Evolutionary conservation across 2,888 invertebrate genomes (phyloP).

Genomic region (Ornithoptera alexandrae): DNA sequence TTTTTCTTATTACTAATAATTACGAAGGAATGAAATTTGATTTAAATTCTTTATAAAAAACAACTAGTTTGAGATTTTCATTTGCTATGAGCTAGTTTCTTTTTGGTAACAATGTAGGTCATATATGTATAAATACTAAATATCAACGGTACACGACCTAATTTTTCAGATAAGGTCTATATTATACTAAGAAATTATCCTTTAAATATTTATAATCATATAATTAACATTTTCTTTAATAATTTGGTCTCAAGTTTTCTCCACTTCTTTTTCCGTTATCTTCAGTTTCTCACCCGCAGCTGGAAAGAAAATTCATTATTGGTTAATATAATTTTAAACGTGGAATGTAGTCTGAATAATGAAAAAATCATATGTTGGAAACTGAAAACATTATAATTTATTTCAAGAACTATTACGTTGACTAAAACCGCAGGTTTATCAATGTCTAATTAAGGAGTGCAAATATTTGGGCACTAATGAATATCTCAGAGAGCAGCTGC

Average conservation of each 20-base stretch:
- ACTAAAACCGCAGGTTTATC: too few relatives aligned
- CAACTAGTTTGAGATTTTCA: too few relatives aligned
- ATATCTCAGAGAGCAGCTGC: neutral
- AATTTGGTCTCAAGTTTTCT: slow-evolving; percentile 1
- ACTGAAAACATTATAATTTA: neutral
- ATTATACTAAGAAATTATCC: too few relatives aligned
- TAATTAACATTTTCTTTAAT: neutral
- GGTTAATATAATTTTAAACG: neutral
- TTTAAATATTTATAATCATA: neutral
- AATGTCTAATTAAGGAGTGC: neutral
- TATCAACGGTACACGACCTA: too few relatives aligned
- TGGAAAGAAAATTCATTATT: slow-evolving; percentile 8
- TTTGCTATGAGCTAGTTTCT: too few relatives aligned
- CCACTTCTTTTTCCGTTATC: slow-evolving; percentile 13
- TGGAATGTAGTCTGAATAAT: neutral
- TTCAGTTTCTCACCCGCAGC: slow-evolving; percentile 24
- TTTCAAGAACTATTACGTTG: too few relatives aligned
- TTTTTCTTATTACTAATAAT: too few relatives aligned
- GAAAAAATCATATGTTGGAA: neutral
- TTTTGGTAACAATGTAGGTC: too few relatives aligned
- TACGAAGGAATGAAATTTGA: too few relatives aligned
- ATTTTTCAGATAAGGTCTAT: too few relatives aligned
- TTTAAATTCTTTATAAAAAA: too few relatives aligned
- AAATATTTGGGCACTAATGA: neutral
- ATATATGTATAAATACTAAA: too few relatives aligned